These are phyloP conservation scores for Trichechus manatus DNA, from an alignment of 2,113 vertebrate species.

Conservation along the genomic window DNA sequence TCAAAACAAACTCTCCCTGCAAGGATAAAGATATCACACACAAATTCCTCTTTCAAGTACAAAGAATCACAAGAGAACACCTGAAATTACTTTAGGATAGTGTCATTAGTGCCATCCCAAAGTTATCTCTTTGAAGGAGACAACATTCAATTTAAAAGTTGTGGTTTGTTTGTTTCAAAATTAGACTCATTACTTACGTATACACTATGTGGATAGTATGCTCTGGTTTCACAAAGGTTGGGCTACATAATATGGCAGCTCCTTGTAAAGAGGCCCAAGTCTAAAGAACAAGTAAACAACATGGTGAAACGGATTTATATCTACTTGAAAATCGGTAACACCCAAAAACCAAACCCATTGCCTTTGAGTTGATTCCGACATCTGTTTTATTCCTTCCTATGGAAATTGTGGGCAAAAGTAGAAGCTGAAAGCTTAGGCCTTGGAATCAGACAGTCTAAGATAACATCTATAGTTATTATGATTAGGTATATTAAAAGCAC, in stretches of 20 bases:
- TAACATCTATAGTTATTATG: not conserved
- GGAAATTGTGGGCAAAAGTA: constrained; percentile 4
- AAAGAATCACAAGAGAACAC: not conserved
- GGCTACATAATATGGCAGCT: not conserved
- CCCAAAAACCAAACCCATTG: not conserved
- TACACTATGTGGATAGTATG: not conserved
- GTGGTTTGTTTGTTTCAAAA: not conserved
- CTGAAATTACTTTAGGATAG: not conserved
- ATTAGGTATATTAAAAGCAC: constrained; percentile 17
- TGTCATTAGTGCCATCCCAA: not conserved
- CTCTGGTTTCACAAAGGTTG: not conserved
- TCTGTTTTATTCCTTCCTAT: not conserved
- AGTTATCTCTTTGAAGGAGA: not conserved
- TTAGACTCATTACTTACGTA: not conserved
- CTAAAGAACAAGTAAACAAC: constrained; percentile 15
- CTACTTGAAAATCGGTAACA: constrained; percentile 29
- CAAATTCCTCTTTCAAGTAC: not conserved
- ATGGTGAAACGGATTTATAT: not conserved
- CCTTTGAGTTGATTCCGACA: not conserved
- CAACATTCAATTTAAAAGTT: not conserved
- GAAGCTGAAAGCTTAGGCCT: constrained; percentile 5
- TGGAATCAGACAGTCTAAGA: not conserved
- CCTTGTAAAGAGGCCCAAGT: not conserved
- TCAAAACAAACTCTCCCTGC: constrained; percentile 4
- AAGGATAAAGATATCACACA: not conserved